Percentiles rank a stretch among this genome's conserved stretches.
Conservation (phyloP, 30 jellyfish, hydroid and myxozoan genomes). For the Sanderia malayensis region DNA sequence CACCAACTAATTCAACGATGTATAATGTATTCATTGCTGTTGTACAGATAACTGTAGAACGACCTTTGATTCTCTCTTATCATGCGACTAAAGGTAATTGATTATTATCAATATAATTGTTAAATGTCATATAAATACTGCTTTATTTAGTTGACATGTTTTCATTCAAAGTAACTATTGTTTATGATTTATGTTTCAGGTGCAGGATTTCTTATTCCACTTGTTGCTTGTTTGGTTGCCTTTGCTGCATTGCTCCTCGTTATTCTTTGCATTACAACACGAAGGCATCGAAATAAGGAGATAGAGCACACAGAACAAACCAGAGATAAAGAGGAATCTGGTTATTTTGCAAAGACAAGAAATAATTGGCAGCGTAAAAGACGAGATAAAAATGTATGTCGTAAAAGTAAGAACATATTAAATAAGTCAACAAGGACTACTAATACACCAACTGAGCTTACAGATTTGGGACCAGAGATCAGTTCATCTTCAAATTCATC, state of each 20-base stretch:
- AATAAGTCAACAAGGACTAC: constrained; percentile 9
- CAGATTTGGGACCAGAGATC: constrained; percentile 54
- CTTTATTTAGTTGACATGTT: no score
- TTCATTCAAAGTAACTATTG: no score
- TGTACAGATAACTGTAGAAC: constrained; percentile 52
- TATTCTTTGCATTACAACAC: constrained; percentile 53
- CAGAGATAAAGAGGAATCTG: constrained; percentile 28
- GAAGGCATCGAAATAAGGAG: constrained; percentile 43
- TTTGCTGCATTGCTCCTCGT: constrained; percentile 57
- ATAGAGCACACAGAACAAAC: no score
- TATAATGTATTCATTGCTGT: constrained; percentile 60
- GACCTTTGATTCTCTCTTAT: constrained; percentile 40
- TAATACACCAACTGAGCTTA: constrained; percentile 69
- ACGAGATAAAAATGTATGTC: constrained; percentile 33
- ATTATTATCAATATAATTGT: no score
- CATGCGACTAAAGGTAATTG: constrained; percentile 62
- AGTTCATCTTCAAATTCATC: constrained; percentile 25
- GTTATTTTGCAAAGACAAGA: constrained; percentile 62
- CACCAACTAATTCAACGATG: constrained; percentile 48
- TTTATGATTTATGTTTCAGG: no score
- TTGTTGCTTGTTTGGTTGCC: constrained; percentile 72
- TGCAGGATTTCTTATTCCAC: constrained; percentile 65
- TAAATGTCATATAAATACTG: no score
- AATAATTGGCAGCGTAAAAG: constrained; percentile 51
- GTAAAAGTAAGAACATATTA: constrained; percentile 29